Evolutionary conservation across 1,140 invertebrate genomes (phyloP).

Genomic region (Microplitis demolitor): DNA sequence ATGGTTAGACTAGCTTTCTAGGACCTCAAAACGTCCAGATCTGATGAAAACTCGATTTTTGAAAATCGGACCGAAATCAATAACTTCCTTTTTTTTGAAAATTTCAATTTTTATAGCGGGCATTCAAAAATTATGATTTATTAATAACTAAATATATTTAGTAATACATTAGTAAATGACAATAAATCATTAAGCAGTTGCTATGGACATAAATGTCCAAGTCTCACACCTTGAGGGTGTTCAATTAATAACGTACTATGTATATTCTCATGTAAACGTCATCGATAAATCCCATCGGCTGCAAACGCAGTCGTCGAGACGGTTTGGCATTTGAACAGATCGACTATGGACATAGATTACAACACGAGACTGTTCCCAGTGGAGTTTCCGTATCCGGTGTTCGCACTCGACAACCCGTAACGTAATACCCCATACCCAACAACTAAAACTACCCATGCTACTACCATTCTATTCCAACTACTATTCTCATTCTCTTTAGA

Average conservation of each 20-base stretch:
- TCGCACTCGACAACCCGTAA: conserved; percentile 20
- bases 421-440: background rate
- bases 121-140: no score
- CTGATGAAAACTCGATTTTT: no score
- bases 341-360: conserved; percentile 22
- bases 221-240: background rate
- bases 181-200: background rate
- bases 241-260: conserved; percentile 14
- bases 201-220: conserved; percentile 4
- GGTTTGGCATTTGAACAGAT: conserved; percentile 17
- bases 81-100: no score
- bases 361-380: background rate
- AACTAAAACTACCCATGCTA: background rate
- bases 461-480: background rate
- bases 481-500: background rate
- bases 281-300: conserved; percentile 11
- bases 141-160: no score
- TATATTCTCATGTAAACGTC: conserved; percentile 1
- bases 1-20: no score
- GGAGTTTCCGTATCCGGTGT: conserved; percentile 14
- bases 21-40: no score
- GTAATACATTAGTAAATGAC: background rate
- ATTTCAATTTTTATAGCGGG: no score
- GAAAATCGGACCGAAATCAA: no score
- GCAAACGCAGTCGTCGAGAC: conserved; percentile 15